Base-by-base conservation (phyloP, 2,888 invertebrate genomes). In the Alloplasta piceator region DNA sequence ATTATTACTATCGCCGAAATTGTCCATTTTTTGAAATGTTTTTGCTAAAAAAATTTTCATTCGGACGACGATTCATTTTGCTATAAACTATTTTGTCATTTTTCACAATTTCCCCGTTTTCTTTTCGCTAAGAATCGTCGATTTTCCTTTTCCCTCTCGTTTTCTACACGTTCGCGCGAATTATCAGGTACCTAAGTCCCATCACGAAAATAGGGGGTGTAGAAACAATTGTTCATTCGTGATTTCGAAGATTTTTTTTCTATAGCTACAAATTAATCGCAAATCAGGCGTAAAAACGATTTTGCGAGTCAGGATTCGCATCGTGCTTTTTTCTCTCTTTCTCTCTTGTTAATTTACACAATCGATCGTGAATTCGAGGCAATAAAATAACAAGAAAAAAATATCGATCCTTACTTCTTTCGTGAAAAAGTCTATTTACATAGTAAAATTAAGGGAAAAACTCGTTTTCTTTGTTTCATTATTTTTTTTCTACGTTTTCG, bases 161-260 rank as follows among this genome's bases (percentile, higher is more conserved):
- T 80, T 63, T 50, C 80, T 80, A 77, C 50, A 73, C 38, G 61
- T 58, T 77, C 72, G 68, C 76, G 68, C 73, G 67, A 70, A 70
- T 77, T 52, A 73, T 80, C 80, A 80, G 80, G 80, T 80, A 80
- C 80, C 80, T 77, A 80, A 63, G 77, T 77, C 80, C 80, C 73
- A 80, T 73, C 73, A 73, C 76, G 61, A 73, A 72, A 72, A 56
- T 43, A 56, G 58, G 38, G 61, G 26, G 26, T 26, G 41, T 48
- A 39, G 39, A 50, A 60, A 26, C 6, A 26, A 68, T 64, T 3
- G 7, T n/a, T n/a, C n/a, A 66, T 75, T 41, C 68, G 68, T 14
- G 39, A 75, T 14, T 16, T 38, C 39, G 52, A 70, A 48, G 14
- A 78, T 64, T 36, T 41, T 41, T 61, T 5, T 5, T 41, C 10